Evolutionary conservation across 2,113 vertebrate species (phyloP), one percentile per base, ranked within the genome.

Genomic region (Daboia siamensis): DNA sequence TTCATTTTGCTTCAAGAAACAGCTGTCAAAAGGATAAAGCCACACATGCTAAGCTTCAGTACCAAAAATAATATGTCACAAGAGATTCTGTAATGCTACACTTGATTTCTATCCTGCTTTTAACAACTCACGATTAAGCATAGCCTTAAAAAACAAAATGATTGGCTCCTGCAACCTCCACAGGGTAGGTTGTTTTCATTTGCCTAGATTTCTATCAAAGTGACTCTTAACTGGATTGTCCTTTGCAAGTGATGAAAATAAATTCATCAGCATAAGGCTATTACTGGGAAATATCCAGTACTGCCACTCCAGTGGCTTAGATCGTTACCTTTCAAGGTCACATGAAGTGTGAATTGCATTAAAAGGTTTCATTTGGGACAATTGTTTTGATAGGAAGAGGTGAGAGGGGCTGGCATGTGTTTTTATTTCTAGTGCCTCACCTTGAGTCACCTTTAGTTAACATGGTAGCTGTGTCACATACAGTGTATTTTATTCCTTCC

Each of bases 1-100:
- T 57, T 90, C 91, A 90, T 39, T 20, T 86, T 92, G 90, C 92
- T 94, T 86, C 86, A 90, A 94, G 95, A 88, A 96, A 88, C 93
- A 95, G 94, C 94, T 95, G 94, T 92, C 93, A 95, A 74, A 94
- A 92, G 93, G 91, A 95, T 94, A 94, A 95, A 94, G 91, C 48
- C 33, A 55, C 87, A 88, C 86, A 57, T 48, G 10, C 15, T 4
- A 89, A 92, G 93, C 93, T 94, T 69, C 93, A 69, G 88, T 94
- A 95, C 92, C 93, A 93, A 90, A 94, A 95, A 89, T 93, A 91
- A 94, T 13, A 17, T 69, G 23, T 92, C 91, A 86, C 54, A 80
- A 95, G 89, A 46, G 64, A 94, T 94, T 95, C 93, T 93, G 3
- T 92, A 95, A 48, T 0, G 1, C 64, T 94, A 59, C 44, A 33